Conservation (phyloP, 2,888 invertebrate genomes). For the Tetragonisca angustula region DNA sequence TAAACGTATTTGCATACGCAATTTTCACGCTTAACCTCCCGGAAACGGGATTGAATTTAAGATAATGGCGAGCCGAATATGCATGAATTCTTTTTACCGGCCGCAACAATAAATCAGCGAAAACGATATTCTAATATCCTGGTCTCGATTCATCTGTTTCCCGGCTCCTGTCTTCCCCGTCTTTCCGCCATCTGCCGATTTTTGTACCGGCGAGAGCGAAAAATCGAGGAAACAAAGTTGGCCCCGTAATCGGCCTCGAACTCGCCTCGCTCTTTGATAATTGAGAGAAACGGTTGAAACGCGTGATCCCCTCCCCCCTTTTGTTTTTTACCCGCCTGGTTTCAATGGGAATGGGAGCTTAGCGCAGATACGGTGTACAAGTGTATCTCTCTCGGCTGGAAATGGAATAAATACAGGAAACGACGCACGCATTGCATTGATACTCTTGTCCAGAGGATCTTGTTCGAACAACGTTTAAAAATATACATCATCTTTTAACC, state of each 20-base stretch:
- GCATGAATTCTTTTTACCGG: constrained; percentile 70
- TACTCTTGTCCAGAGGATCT: no score
- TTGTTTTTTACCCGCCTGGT: no score
- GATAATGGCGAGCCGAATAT: constrained; percentile 73
- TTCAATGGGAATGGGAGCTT: not conserved
- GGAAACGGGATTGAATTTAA: constrained; percentile 78
- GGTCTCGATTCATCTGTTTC: constrained; percentile 59
- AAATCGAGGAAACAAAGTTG: not conserved
- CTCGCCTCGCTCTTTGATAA: not conserved
- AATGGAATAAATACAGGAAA: no score
- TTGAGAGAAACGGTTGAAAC: not conserved
- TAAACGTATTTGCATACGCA: constrained; percentile 78
- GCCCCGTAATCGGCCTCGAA: not conserved
- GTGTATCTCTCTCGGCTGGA: no score
- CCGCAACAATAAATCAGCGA: constrained; percentile 72
- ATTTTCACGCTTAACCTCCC: constrained; percentile 78
- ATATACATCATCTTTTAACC: no score
- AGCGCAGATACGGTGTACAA: no score
- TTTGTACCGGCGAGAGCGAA: not conserved
- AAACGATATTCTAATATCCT: constrained; percentile 65
- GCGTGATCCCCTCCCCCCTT: not conserved
- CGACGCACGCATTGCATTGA: no score
- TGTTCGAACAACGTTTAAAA: no score
- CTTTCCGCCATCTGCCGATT: not conserved
- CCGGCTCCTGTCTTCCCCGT: not conserved